A percentile compares a stretch with the other conserved stretches of the same genome.
These are phyloP conservation scores for Musca vetustissima DNA, from an alignment of 1,140 invertebrate species.

Conservation along the genomic window DNA sequence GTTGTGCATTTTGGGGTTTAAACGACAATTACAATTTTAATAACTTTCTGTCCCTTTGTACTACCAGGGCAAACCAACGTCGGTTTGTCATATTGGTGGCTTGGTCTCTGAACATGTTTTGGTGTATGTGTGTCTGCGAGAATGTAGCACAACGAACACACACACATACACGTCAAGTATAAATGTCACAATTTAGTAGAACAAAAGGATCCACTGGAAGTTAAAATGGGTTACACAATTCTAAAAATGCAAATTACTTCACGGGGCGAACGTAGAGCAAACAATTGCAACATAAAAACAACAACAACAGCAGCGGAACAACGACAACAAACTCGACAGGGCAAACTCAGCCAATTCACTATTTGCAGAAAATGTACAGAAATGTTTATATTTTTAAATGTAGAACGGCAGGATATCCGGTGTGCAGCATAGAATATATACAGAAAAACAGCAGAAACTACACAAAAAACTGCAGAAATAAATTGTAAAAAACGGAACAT, in stretches of 20 bases:
- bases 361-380: background rate
- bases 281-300: background rate
- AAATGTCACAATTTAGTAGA: constrained; percentile 18
- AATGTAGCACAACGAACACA: background rate
- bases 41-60: too few relatives aligned
- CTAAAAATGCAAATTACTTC: constrained; percentile 18
- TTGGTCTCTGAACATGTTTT: too few relatives aligned
- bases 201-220: background rate
- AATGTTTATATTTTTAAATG: constrained; percentile 1
- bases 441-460: too few relatives aligned
- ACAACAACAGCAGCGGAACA: background rate
- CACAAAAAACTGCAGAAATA: too few relatives aligned
- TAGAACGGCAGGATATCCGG: constrained; percentile 15
- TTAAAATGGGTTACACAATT: constrained; percentile 17
- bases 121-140: too few relatives aligned
- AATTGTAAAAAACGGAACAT: background rate
- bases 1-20: too few relatives aligned
- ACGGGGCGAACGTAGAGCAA: too few relatives aligned
- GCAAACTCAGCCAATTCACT: background rate
- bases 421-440: too few relatives aligned
- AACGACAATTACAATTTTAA: too few relatives aligned
- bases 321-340: background rate
- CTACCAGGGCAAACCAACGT: too few relatives aligned
- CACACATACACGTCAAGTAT: background rate
- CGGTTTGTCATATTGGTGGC: too few relatives aligned